Conservation (phyloP, 1,140 invertebrate species). For the Ericerus pela region DNA sequence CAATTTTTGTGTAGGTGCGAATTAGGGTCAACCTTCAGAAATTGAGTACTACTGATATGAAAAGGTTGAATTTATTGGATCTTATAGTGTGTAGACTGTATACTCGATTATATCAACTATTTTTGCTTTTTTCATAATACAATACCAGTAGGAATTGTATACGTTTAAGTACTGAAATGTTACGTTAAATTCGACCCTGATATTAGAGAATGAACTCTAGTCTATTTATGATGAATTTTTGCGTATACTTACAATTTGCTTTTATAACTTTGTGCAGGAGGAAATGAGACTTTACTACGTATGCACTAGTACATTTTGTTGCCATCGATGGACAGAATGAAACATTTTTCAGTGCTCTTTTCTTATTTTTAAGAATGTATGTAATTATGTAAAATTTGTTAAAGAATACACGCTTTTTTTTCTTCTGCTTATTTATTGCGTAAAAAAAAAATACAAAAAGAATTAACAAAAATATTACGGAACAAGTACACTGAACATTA, state of each 20-base stretch:
- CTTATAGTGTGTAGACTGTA: too few relatives aligned
- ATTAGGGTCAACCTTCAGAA: too few relatives aligned
- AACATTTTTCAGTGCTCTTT: neutral
- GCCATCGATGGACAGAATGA: conserved; percentile 93
- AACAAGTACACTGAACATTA: too few relatives aligned
- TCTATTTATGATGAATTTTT: conserved; percentile 13
- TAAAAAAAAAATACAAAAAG: too few relatives aligned
- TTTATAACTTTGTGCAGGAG: conserved; percentile 40
- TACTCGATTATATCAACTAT: too few relatives aligned
- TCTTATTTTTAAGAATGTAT: neutral
- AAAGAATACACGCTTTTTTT: neutral
- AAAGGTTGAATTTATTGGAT: too few relatives aligned
- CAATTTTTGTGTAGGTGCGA: too few relatives aligned
- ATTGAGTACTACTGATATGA: too few relatives aligned
- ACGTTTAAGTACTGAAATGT: neutral
- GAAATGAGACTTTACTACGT: conserved; percentile 99
- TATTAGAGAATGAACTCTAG: neutral
- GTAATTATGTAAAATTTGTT: neutral
- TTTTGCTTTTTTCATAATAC: too few relatives aligned
- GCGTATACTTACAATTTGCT: conserved; percentile 6
- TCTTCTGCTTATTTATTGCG: too few relatives aligned
- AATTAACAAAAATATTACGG: too few relatives aligned
- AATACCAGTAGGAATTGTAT: too few relatives aligned
- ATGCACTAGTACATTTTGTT: conserved; percentile 83
- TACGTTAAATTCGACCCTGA: neutral